Base-by-base conservation (phyloP, 2,797 vertebrate species). In the Chelonia mydas region DNA sequence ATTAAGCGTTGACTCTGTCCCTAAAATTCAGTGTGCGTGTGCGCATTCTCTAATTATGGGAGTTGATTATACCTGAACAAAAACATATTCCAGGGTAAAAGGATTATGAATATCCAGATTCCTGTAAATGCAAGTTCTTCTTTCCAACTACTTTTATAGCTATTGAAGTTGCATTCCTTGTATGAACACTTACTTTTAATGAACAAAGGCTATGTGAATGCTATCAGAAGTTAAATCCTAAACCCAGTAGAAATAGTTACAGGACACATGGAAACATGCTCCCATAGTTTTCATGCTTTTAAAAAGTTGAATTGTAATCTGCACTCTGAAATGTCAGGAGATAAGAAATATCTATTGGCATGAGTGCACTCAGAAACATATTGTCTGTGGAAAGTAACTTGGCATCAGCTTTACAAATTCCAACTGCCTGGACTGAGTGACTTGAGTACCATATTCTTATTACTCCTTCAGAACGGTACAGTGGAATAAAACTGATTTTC, bases 341-440 rank as follows among this genome's bases (percentile, higher is more conserved):
- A 88, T 81, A 92, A 95, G 95, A 81, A 87, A 88, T 47, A 95
- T 54, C 81, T 94, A 68, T 96, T 59, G 78, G 41, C 79, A 7
- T 61, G 85, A 92, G 65, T 59, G 41, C 83, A 50, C 84, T 87
- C 72, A 82, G 55, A 55, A 68, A 87, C 51, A 84, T n/a, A 83
- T n/a, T 82, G 76, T 91, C 86, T 61, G 61, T 80, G 90, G 59
- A 78, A 95, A 95, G 87, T 89, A 87, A 94, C 94, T 93, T 96
- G 92, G 83, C 93, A 94, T 0, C 1, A 87, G 54, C 54, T 92
- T 91, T 79, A 92, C 83, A 59, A 72, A 80, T 54, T 91, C 90
- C 82, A 90, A 8, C 86, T 50, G 11, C 59, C 0, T 5, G 25
- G 37, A 79, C 47, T 92, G 88, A 93, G 77, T 78, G 86, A 89